Evolutionary conservation across 2,888 invertebrate genomes (phyloP).

Genomic region (Andrena flavipes): DNA sequence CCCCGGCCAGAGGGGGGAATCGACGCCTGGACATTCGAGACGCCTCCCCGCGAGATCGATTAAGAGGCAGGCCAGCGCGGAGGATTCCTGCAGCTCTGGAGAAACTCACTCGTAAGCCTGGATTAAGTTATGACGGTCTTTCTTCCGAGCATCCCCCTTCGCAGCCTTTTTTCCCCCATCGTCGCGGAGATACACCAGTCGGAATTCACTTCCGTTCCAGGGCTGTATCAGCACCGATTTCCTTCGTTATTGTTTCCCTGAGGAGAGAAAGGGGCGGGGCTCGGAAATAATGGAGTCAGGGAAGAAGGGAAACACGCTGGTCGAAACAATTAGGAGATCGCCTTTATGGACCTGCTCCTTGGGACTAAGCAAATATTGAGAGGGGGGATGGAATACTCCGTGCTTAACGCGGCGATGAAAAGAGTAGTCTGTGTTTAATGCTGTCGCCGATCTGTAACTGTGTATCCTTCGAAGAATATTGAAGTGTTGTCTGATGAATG

Average conservation of each 20-base stretch:
- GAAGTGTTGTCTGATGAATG: neutral
- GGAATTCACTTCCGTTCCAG: constrained; percentile 45
- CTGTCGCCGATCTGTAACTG: constrained; percentile 2
- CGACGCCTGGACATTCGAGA: constrained; percentile 28
- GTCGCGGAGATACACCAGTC: constrained; percentile 22
- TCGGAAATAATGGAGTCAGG: constrained; percentile 48
- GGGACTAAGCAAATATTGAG: constrained; percentile 50
- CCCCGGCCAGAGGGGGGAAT: neutral
- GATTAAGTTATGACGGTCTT: constrained; percentile 72
- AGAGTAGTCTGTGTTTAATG: constrained; percentile 33
- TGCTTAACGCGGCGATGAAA: constrained; percentile 31
- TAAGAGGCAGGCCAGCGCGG: neutral
- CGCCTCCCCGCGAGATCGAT: constrained; percentile 42
- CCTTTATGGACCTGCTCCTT: constrained; percentile 37
- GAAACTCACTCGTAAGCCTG: constrained; percentile 67
- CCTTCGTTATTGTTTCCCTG: constrained; percentile 68
- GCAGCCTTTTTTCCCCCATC: constrained; percentile 14
- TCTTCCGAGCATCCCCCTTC: constrained; percentile 19
- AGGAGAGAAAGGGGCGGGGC: constrained; percentile 13
- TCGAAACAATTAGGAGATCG: constrained; percentile 58
- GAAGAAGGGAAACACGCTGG: constrained; percentile 15
- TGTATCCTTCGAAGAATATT: neutral
- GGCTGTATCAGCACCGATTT: constrained; percentile 38
- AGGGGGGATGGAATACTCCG: constrained; percentile 29
- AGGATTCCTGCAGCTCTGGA: constrained; percentile 20